Base-by-base conservation (phyloP, 2,113 vertebrate species). In the Echinops telfairi region DNA sequence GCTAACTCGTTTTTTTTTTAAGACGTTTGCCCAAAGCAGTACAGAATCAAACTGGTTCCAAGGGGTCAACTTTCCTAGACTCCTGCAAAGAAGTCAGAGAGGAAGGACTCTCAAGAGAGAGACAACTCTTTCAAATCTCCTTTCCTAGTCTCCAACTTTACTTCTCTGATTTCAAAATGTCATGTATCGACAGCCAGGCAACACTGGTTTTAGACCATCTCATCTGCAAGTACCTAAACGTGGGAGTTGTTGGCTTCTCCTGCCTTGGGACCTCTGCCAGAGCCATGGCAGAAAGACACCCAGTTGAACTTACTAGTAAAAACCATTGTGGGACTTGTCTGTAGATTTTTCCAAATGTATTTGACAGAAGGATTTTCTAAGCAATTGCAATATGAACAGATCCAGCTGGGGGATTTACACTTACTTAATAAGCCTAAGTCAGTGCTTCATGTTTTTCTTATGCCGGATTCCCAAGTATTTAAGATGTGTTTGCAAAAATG, bases 351-450 rank as follows among this genome's bases (percentile, higher is more conserved):
- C 8, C 17, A 66, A 76, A 76, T 10, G 6, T 75, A 53, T 33
- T 93, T 88, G 66, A 76, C 20, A 86, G 8, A 90, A 60, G 12
- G 43, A 76, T 62, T 11, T 86, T n/a, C 43, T 77, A 76, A 66
- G 11, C 23, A n/a, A 4, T 53, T 78, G 43, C 33, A 47, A 27
- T 31, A 70, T 12, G 4, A 60, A 2, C 2, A 38, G 64, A 89
- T 83, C 31, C 23, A 66, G 22, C 33, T 89, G 16, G 33, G 75
- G 33, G 20, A 60, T 5, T 79, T 58, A n/a, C 1, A 70, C n/a
- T 82, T 12, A 70, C n/a, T 82, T 9, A 77, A 73, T 62, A 62
- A 85, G 7, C 23, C 23, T 75, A 76, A 86, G 15, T 38, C 16
- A 33, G 8, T 84, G 15, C 60, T 43, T 60, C 17, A 33, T 58